phyloP scores from a whole-genome alignment of 2,797 vertebrate species.

The Malurus splendens region DNA sequence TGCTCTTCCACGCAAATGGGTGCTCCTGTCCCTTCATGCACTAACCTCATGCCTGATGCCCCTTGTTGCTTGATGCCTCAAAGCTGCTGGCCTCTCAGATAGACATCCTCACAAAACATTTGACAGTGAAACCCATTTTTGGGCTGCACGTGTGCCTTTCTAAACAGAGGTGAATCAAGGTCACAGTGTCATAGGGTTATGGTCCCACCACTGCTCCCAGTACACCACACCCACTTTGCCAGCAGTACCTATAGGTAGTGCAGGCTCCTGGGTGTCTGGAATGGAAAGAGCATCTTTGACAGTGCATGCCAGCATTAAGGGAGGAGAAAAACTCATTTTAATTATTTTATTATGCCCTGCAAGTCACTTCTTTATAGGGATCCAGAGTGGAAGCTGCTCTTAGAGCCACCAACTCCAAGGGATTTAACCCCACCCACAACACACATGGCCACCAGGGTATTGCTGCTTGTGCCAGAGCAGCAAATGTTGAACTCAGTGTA shows the following conservation, averaged over 20 bases:
- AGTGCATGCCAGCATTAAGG: background rate
- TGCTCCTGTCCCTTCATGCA: accelerated
- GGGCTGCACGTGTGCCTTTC: background rate
- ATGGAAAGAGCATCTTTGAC: background rate
- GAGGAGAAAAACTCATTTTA: background rate
- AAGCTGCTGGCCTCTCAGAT: background rate
- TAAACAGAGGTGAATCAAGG: background rate
- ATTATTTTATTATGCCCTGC: background rate
- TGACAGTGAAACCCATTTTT: background rate
- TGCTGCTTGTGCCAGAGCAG: background rate
- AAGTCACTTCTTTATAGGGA: background rate
- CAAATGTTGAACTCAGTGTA: background rate
- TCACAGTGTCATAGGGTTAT: background rate
- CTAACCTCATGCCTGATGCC: background rate
- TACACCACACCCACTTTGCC: background rate
- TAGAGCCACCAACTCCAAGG: background rate
- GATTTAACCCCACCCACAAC: background rate
- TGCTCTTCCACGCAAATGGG: background rate
- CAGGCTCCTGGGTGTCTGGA: background rate
- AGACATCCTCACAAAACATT: background rate
- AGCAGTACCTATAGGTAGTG: background rate
- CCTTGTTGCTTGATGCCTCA: background rate
- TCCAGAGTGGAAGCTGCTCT: background rate
- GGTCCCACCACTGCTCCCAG: background rate
- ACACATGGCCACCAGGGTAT: background rate